Evolutionary conservation across 2,797 vertebrate genomes (phyloP).

Genomic region (Naso thynnoides): DNA sequence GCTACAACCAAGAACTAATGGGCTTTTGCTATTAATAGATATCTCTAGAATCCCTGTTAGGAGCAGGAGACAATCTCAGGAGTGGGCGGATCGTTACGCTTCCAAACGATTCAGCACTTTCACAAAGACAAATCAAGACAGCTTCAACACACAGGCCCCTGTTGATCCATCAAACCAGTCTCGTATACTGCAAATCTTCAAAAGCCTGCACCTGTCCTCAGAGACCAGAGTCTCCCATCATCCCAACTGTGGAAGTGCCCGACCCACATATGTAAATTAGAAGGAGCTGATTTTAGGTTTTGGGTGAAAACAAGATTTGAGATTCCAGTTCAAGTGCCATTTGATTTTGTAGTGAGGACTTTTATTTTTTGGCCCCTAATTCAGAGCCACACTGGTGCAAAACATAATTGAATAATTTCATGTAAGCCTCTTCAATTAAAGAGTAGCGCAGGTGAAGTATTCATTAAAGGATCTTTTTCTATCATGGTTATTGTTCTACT

Average conservation of each 20-base stretch:
- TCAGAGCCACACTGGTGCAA: slow-evolving; percentile 34
- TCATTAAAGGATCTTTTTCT: slow-evolving; percentile 87
- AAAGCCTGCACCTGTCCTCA: slow-evolving; percentile 12
- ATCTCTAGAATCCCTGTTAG: background rate
- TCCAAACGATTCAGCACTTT: slow-evolving; percentile 49
- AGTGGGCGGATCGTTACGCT: slow-evolving; percentile 14
- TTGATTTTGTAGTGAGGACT: slow-evolving; percentile 53
- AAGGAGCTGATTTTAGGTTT: slow-evolving; percentile 22
- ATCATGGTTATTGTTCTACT: slow-evolving; percentile 76
- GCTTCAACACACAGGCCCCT: slow-evolving; percentile 2
- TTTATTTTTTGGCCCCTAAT: slow-evolving; percentile 41
- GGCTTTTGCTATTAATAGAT: background rate
- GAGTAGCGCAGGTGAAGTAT: slow-evolving; percentile 83
- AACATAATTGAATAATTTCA: slow-evolving; percentile 40
- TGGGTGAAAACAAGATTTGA: slow-evolving; percentile 18
- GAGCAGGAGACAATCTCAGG: slow-evolving; percentile 3
- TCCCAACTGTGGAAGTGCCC: slow-evolving; percentile 12
- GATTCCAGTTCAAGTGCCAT: slow-evolving; percentile 38
- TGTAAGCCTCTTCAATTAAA: slow-evolving; percentile 84
- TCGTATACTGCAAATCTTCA: slow-evolving; percentile 40
- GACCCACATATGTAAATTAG: slow-evolving; percentile 43
- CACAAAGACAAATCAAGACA: slow-evolving; percentile 36
- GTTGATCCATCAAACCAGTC: slow-evolving; percentile 22
- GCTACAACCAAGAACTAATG: background rate
- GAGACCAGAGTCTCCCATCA: slow-evolving; percentile 24